Conservation (phyloP, 2,797 vertebrate genomes). For the Microhierax caerulescens region DNA sequence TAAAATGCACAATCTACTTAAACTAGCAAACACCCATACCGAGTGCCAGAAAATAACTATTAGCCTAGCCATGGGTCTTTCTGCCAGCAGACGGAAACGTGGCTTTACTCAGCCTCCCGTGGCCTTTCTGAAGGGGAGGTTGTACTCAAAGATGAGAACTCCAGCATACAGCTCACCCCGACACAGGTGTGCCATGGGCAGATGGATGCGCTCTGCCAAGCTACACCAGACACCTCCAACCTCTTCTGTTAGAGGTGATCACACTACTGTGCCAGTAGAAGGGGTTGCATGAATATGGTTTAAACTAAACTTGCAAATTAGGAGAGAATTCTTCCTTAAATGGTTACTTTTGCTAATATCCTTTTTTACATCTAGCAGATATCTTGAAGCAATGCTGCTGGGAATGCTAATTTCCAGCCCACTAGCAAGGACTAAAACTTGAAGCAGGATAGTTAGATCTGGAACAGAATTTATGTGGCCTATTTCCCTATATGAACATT, state of each 20-base stretch:
- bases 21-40: not conserved
- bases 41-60: not conserved
- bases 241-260: not conserved
- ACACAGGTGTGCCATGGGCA: not conserved
- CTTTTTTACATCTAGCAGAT: not conserved
- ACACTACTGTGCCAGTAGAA: not conserved
- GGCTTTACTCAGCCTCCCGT: not conserved
- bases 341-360: not conserved
- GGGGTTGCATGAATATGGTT: not conserved
- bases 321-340: not conserved
- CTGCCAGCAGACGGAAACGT: not conserved
- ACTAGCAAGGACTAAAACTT: not conserved
- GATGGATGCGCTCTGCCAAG: not conserved
- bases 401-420: not conserved
- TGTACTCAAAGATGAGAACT: not conserved
- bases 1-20: not conserved
- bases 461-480: not conserved
- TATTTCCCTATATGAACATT: not conserved
- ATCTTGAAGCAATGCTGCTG: not conserved
- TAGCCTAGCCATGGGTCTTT: not conserved
- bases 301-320: not conserved
- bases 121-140: not conserved
- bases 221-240: not conserved
- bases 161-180: not conserved
- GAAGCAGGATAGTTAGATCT: not conserved